These are phyloP conservation scores for Anastatus disparis DNA, from an alignment of 1,140 invertebrate species.

Conservation along the genomic window DNA sequence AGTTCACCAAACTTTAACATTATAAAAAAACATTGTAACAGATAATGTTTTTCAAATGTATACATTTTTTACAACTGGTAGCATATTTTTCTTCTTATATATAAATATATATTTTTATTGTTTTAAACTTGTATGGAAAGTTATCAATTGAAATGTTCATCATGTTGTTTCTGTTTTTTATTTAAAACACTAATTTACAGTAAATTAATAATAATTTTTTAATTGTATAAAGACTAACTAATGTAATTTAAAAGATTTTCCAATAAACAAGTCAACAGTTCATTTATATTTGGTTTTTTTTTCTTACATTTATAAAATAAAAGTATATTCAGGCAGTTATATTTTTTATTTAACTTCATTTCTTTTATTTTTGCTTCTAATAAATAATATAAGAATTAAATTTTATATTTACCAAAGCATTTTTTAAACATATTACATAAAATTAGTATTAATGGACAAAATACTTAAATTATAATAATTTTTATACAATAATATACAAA, in stretches of 20 bases:
- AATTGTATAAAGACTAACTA: conserved; percentile 10
- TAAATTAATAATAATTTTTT: neutral
- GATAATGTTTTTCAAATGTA: neutral
- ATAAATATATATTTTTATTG: too few relatives aligned
- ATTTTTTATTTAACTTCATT: too few relatives aligned
- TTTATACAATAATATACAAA: neutral
- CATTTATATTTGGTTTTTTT: neutral
- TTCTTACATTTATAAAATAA: neutral
- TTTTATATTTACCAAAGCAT: too few relatives aligned
- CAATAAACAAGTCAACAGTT: conserved; percentile 15
- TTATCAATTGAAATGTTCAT: too few relatives aligned
- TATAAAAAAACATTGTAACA: neutral
- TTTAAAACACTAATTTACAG: too few relatives aligned
- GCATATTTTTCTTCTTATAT: too few relatives aligned
- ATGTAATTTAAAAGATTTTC: conserved; percentile 27
- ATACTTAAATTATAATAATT: too few relatives aligned
- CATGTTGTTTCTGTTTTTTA: too few relatives aligned
- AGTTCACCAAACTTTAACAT: neutral
- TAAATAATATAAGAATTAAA: neutral
- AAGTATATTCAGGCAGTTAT: too few relatives aligned
- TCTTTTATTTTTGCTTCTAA: neutral
- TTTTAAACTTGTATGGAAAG: too few relatives aligned
- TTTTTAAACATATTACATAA: too few relatives aligned
- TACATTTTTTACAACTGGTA: too few relatives aligned
- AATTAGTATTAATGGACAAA: neutral